phyloP scores from a whole-genome alignment of 2,797 vertebrate species.

The Tiaroga cobitis region DNA sequence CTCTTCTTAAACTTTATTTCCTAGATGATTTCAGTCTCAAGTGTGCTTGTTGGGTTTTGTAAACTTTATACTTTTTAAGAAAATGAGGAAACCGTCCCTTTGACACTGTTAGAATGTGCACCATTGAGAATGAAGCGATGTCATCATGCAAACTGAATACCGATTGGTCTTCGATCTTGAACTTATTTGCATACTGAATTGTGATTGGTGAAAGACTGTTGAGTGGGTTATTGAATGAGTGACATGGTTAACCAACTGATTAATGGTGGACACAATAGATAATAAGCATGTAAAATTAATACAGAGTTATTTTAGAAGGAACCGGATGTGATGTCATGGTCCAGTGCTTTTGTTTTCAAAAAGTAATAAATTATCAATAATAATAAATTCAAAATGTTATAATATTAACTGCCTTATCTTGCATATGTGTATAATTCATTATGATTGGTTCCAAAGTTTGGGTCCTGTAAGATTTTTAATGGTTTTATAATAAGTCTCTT shows the following conservation, averaged over 20 bases:
- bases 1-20: neutral
- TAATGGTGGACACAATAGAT: neutral
- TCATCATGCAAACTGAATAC: neutral
- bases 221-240: neutral
- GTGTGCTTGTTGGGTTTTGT: constrained; percentile 21
- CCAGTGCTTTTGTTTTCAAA: constrained; percentile 1
- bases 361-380: constrained; percentile 6
- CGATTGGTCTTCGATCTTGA: neutral
- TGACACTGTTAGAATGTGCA: neutral
- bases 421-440: neutral
- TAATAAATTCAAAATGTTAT: constrained; percentile 5
- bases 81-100: neutral
- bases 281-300: constrained; percentile 6
- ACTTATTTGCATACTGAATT: neutral
- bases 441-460: neutral
- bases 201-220: constrained; percentile 7
- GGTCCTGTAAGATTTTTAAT: no score
- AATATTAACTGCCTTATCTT: neutral
- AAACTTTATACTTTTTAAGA: constrained; percentile 18
- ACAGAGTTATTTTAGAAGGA: constrained; percentile 23
- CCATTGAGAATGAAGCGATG: neutral
- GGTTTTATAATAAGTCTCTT: neutral
- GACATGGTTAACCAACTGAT: neutral
- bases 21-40: neutral
- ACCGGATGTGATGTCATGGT: constrained; percentile 31